phyloP scores from a whole-genome alignment of 2,888 invertebrate species.

The Agrochola lychnidis region DNA sequence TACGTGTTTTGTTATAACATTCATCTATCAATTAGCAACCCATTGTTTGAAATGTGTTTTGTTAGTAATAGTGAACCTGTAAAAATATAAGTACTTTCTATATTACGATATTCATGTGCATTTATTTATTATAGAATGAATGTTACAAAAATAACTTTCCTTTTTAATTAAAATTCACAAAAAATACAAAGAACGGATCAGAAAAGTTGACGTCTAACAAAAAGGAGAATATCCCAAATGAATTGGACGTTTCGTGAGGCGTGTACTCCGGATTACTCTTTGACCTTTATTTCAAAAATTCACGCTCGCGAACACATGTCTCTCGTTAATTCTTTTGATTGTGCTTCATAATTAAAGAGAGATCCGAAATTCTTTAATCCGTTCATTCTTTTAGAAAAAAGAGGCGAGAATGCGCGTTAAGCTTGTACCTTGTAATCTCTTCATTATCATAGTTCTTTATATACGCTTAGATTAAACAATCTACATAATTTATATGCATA shows the following conservation, averaged over 20 bases:
- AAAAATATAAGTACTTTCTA: background rate
- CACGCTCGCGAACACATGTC: constrained; percentile 58
- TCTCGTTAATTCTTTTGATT: constrained; percentile 63
- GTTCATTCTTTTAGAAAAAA: constrained; percentile 53
- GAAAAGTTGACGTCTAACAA: constrained; percentile 52
- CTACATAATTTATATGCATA: constrained; percentile 54
- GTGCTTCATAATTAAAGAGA: constrained; percentile 55
- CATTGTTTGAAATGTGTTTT: background rate
- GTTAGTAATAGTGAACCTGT: background rate
- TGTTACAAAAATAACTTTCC: background rate
- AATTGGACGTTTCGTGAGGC: constrained; percentile 61
- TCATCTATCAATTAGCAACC: background rate
- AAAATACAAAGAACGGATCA: constrained; percentile 37
- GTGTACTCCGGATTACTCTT: constrained; percentile 60
- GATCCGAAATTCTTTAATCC: constrained; percentile 62
- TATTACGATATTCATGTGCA: background rate
- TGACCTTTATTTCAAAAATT: constrained; percentile 66
- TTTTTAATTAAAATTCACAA: constrained; percentile 26
- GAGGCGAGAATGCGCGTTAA: constrained; percentile 18
- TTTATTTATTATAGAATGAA: background rate
- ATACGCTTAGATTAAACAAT: constrained; percentile 60
- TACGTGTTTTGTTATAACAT: background rate
- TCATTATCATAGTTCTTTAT: constrained; percentile 46
- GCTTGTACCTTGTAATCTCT: constrained; percentile 39
- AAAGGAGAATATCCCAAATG: constrained; percentile 61